Evolutionary conservation across 2,888 invertebrate species (phyloP).

Genomic region (Steinernema hermaphroditum): DNA sequence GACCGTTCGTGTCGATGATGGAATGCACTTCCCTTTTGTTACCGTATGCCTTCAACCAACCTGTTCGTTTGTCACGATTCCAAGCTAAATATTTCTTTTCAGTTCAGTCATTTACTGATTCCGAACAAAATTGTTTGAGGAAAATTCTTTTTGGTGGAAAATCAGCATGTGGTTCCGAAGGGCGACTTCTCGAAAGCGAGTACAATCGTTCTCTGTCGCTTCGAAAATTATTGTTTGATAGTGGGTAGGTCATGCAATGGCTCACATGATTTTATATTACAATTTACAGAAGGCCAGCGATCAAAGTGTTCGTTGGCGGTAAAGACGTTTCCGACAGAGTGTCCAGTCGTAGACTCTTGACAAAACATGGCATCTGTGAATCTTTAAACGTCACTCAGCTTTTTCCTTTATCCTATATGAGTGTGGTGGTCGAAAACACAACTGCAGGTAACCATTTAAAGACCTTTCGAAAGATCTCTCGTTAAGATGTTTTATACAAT

Average conservation of each 20-base stretch:
- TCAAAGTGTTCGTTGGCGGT: neutral
- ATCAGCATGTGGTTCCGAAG: no score
- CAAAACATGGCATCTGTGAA: conserved; percentile 1
- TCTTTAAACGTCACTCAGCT: neutral
- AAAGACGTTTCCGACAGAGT: neutral
- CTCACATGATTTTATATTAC: neutral
- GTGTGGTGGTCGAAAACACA: neutral
- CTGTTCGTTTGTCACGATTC: neutral
- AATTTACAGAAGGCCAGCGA: neutral
- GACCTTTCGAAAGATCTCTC: neutral
- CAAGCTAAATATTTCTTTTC: neutral
- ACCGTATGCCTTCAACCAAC: neutral
- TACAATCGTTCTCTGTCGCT: neutral
- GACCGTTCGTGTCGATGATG: neutral
- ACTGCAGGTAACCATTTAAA: neutral
- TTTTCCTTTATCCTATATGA: neutral
- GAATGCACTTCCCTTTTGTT: neutral
- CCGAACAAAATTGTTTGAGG: neutral
- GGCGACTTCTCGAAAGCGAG: no score
- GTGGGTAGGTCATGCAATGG: neutral
- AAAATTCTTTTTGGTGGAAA: neutral
- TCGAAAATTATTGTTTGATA: neutral
- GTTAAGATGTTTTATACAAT: neutral
- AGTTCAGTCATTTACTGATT: neutral
- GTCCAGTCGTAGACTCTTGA: neutral